phyloP scores from a whole-genome alignment of 37 sponge, comb jelly and placozoan genomes.

The Halisarca cf. caerulea region DNA sequence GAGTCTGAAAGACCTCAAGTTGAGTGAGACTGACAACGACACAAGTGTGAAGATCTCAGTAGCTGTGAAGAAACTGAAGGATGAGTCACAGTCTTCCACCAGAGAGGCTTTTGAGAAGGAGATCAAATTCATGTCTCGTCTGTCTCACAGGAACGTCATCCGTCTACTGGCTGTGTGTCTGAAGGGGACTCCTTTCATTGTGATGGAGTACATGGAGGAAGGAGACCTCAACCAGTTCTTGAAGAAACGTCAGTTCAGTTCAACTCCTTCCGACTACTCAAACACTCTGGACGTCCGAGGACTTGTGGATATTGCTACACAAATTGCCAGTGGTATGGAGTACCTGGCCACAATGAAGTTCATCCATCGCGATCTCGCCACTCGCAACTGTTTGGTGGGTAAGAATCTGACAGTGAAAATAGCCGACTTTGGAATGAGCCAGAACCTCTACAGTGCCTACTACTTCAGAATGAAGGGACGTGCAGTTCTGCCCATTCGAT shows the following conservation, averaged over 20 bases:
- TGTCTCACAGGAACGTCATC: constrained; percentile 68
- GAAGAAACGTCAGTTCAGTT: constrained; percentile 40
- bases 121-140: constrained; percentile 79
- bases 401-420: constrained; percentile 51
- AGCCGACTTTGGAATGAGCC: constrained; percentile 78
- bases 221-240: constrained; percentile 84
- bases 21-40: constrained; percentile 31
- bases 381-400: constrained; percentile 83
- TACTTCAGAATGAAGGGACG: constrained; percentile 75
- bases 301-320: constrained; percentile 78
- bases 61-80: constrained; percentile 73
- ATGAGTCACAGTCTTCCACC: constrained; percentile 10
- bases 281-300: constrained; percentile 62
- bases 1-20: constrained; percentile 46
- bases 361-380: constrained; percentile 80
- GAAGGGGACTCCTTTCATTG: constrained; percentile 44
- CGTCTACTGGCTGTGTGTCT: constrained; percentile 64
- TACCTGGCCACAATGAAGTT: constrained; percentile 70
- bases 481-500: constrained; percentile 72
- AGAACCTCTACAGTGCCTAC: constrained; percentile 72
- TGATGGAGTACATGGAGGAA: constrained; percentile 95
- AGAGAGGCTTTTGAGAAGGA: constrained; percentile 72
- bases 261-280: constrained; percentile 39
- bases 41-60: constrained; percentile 38
- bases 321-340: constrained; percentile 84